Evolutionary conservation across 2,888 invertebrate genomes (phyloP), one percentile per base, ranked within the genome.

Genomic region (Gastrophysa polygoni): DNA sequence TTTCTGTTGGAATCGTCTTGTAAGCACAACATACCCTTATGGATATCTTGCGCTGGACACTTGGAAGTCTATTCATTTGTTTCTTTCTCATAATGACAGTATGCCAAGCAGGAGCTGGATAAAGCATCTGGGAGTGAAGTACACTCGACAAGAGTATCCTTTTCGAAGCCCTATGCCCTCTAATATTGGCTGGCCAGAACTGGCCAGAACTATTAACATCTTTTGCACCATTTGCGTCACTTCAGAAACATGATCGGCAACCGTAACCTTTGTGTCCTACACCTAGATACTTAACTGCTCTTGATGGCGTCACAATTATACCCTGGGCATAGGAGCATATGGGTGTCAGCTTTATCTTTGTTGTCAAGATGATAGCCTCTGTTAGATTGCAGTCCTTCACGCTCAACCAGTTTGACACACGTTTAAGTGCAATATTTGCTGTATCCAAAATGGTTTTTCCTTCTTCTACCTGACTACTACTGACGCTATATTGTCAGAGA

Each of bases 401-500:
- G 24, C 7, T 7, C 24, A 24, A 5, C 24, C 24, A 24, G 7
- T 24, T 24, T 24, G 24, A 24, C 3, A 24, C 7, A 5, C 24
- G 24, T 24, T 24, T 3, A 5, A 24, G 3, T 7, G 24, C 24
- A 24, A 24, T 24, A 7, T 24, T 24, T 7, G 24, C 24, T 5
- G 24, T 24, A 24, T 24, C 7, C 24, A 24, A 5, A 3, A 24
- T 5, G 7, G 3, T 7, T 7, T 24, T 7, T 7, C 7, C 24
- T 24, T 7, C 38, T 38, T 38, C 10, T 5, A 11, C n/a, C n/a
- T 11, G 4, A 38, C 38, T 11, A 38, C 38, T 8, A 38, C 38
- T 11, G 4, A 4, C 4, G 61, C 50, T 16, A 61, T 5, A 29
- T 61, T 57, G 14, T 61, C 61, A 7, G 57, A 57, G 16, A 52